phyloP scores from a whole-genome alignment of 2,888 invertebrate species.

The Sphinx pinastri region DNA sequence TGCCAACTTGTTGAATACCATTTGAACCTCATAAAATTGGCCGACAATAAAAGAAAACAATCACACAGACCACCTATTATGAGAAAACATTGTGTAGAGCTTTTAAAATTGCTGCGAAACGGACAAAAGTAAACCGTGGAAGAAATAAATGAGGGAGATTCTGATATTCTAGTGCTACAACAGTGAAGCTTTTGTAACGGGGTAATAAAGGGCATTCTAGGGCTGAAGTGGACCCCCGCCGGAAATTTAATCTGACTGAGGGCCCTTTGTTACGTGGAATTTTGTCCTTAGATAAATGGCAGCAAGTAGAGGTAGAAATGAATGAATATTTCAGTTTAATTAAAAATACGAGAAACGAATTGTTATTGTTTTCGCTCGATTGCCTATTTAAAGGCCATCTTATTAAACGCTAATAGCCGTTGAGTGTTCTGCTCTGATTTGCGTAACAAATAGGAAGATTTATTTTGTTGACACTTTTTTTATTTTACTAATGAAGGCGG shows the following conservation, averaged over 20 bases:
- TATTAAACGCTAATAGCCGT: constrained; percentile 42
- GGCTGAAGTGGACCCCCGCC: constrained; percentile 73
- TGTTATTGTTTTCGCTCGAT: constrained; percentile 60
- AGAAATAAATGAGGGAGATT: constrained; percentile 66
- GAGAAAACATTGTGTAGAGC: constrained; percentile 35
- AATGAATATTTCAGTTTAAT: constrained; percentile 78
- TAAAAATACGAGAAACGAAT: constrained; percentile 65
- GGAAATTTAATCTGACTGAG: constrained; percentile 80
- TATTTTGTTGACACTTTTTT: constrained; percentile 39
- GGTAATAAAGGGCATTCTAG: constrained; percentile 79
- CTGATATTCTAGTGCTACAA: constrained; percentile 73
- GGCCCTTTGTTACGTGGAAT: constrained; percentile 73
- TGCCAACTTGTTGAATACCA: constrained; percentile 24
- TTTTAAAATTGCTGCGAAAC: constrained; percentile 45
- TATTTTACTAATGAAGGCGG: constrained; percentile 26
- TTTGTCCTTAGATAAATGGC: constrained; percentile 77
- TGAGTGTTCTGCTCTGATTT: constrained; percentile 40
- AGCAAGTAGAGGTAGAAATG: constrained; percentile 61
- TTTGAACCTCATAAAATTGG: constrained; percentile 26
- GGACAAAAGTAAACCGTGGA: constrained; percentile 57
- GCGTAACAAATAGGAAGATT: constrained; percentile 41
- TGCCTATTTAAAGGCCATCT: constrained; percentile 51
- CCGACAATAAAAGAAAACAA: constrained; percentile 29
- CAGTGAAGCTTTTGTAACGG: constrained; percentile 69
- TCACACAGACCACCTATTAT: constrained; percentile 26